Evolutionary conservation across 2,797 vertebrate species (phyloP).

Genomic region (Limnodromus scolopaceus): DNA sequence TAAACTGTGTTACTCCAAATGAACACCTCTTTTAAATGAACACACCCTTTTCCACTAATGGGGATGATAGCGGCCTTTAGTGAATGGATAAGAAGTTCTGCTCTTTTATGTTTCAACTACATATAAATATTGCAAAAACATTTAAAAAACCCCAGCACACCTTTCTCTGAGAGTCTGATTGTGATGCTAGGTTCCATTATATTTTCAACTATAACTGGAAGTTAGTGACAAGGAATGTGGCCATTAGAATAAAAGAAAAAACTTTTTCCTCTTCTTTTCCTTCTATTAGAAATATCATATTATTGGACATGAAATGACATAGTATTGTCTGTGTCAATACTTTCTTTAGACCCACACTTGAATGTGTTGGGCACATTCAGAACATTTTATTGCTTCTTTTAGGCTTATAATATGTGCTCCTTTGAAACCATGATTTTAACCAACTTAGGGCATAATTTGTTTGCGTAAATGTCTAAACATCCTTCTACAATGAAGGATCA

Average conservation of each 20-base stretch:
- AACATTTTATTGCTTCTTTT: background rate
- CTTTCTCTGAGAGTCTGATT: background rate
- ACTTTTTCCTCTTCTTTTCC: background rate
- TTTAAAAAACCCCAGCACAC: accelerated
- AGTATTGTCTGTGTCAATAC: background rate
- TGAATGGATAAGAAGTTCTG: background rate
- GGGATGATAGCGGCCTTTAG: background rate
- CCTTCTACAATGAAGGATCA: background rate
- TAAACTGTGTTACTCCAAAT: background rate
- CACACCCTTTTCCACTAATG: background rate
- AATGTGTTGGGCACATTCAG: background rate
- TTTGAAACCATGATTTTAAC: background rate
- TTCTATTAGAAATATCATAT: background rate
- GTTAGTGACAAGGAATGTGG: background rate
- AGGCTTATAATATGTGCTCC: background rate
- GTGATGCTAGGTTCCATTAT: background rate
- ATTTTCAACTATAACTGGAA: background rate
- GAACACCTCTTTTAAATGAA: background rate
- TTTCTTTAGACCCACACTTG: background rate
- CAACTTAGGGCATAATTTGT: background rate
- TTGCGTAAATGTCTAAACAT: background rate
- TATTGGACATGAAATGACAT: background rate
- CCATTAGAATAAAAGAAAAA: background rate
- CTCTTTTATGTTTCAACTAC: background rate
- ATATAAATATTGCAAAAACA: background rate